Evolutionary conservation across 2,797 vertebrate species (phyloP).

Genomic region (Falco cherrug): DNA sequence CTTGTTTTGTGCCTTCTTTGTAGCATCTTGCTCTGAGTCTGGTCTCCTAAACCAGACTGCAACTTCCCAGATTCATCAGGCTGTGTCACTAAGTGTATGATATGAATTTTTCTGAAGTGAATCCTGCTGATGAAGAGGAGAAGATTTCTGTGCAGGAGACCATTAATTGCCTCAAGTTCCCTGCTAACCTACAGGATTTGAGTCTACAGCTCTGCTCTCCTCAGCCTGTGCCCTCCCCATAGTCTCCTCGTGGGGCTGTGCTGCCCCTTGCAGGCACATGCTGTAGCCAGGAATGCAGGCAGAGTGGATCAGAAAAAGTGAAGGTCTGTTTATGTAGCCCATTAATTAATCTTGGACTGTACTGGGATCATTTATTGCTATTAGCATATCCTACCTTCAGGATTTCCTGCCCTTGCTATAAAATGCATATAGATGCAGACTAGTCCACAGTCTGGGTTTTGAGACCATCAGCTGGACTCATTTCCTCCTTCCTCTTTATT

Average conservation of each 20-base stretch:
- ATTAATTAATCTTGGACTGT: background rate
- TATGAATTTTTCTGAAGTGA: slow-evolving; percentile 76
- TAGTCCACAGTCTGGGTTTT: background rate
- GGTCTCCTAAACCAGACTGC: slow-evolving; percentile 18
- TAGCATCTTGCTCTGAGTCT: background rate
- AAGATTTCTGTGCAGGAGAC: background rate
- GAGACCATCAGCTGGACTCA: background rate
- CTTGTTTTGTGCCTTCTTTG: slow-evolving; percentile 58
- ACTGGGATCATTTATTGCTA: background rate
- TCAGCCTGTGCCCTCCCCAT: background rate
- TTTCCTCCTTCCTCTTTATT: background rate
- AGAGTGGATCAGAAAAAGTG: background rate
- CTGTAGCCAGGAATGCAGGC: background rate
- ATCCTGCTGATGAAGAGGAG: slow-evolving; percentile 70
- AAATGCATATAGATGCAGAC: background rate
- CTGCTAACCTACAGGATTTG: background rate
- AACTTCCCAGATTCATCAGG: slow-evolving; percentile 43
- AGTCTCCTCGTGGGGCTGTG: background rate
- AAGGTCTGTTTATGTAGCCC: background rate
- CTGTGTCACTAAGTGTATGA: slow-evolving; percentile 62
- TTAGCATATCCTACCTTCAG: background rate
- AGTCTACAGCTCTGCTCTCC: background rate
- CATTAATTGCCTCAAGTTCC: background rate
- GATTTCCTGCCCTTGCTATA: background rate
- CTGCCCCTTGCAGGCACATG: background rate